These are phyloP conservation scores for Cheilosia scutellata DNA, from an alignment of 2,888 invertebrate species.

Conservation along the genomic window DNA sequence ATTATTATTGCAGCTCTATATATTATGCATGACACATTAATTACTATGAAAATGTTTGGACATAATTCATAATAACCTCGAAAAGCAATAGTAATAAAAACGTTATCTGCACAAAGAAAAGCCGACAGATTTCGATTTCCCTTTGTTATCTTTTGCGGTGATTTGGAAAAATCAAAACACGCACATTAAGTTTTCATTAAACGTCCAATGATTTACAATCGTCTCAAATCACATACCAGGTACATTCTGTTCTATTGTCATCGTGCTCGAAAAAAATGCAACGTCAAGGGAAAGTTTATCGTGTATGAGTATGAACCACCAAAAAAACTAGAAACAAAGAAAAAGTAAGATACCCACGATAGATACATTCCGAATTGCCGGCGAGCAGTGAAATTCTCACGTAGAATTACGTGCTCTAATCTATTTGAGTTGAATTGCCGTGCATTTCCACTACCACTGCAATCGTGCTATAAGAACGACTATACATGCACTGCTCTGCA, in stretches of 20 bases:
- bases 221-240: constrained; percentile 6
- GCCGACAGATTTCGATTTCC: constrained; percentile 7
- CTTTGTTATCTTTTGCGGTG: constrained; percentile 14
- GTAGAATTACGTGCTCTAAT: constrained; percentile 70
- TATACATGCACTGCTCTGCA: constrained; percentile 26
- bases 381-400: constrained; percentile 61
- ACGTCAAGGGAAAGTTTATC: constrained; percentile 39
- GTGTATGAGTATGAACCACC: constrained; percentile 7
- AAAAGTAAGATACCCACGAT: neutral
- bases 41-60: no score
- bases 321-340: neutral
- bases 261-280: neutral
- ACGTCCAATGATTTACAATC: constrained; percentile 34
- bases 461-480: neutral
- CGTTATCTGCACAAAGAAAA: no score
- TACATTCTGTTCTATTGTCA: neutral
- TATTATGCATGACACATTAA: no score
- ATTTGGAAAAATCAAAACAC: constrained; percentile 46
- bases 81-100: neutral
- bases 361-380: constrained; percentile 26
- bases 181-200: constrained; percentile 10
- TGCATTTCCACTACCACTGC: neutral
- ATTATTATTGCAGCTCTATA: no score
- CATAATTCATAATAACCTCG: constrained; percentile 22
- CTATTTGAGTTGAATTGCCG: constrained; percentile 45